Evolutionary conservation across 1,140 invertebrate species (phyloP), one percentile per base, ranked within the genome.

Genomic region (Vanessa tameamea): DNA sequence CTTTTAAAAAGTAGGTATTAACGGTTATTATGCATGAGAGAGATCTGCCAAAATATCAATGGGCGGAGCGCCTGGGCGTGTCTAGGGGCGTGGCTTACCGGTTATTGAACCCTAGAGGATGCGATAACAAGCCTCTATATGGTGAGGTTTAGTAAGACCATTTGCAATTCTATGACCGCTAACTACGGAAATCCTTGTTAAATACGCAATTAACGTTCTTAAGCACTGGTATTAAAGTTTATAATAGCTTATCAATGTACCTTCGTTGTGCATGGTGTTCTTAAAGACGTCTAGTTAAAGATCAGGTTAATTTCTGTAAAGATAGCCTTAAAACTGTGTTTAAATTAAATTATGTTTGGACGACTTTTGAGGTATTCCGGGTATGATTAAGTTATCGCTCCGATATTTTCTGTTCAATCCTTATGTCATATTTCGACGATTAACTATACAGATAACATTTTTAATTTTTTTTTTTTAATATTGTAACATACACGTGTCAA

Each of bases 91-190:
- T 89, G 85, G 85, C 70, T 15, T 71, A 14, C 26, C 64, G 87
- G 88, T 85, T 84, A 77, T 73, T 87, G 84, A 89, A 79, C 87
- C 74, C 69, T 50, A 53, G 73, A 71, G 67, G 75, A 79, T 79
- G 73, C 71, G 68, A 78, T 78, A 80, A 75, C 75, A 78, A 64
- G 69, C 64, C 72, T 80, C 68, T 81, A 78, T 80, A 84, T 81
- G 82, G 80, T 75, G 63, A 72, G 71, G 74, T 78, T 83, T 82
- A 81, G 75, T 77, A 77, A 50, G 69, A 74, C 71, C 64, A 89
- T 88, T 88, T 82, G 84, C 85, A 89, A 89, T 87, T 87, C 87
- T 84, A 87, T 83, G 72, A 79, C 74, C 55, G 72, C 67, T 71
- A 64, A 71, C 50, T 65, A 76, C 75, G 70, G 75, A 72, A 68